Percentiles rank a stretch among this genome's conserved stretches.
Conservation (phyloP, 2,113 vertebrate genomes). For the Leptocoma aspasia region DNA sequence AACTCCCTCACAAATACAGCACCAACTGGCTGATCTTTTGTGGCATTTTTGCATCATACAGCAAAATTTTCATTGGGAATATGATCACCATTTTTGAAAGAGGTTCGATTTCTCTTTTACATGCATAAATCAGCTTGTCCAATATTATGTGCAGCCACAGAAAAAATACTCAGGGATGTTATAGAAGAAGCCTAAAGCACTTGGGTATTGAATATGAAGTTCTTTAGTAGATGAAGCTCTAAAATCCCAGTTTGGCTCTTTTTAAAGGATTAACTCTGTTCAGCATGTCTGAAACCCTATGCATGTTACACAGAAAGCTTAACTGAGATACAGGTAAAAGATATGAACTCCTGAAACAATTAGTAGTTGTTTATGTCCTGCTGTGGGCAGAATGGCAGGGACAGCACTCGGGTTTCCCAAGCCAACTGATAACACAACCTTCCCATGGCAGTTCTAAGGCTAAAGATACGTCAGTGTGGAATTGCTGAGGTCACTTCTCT, state of each 20-base stretch:
- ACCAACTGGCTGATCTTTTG: background rate
- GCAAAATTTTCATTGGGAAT: background rate
- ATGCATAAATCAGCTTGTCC: background rate
- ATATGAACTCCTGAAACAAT: background rate
- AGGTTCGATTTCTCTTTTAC: background rate
- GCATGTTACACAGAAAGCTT: background rate
- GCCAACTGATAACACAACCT: conserved; percentile 49
- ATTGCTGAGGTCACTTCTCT: conserved; percentile 61
- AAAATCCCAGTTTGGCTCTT: background rate
- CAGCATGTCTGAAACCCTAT: background rate
- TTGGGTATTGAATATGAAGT: background rate
- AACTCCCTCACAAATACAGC: background rate
- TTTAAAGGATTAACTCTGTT: background rate
- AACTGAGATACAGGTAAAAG: background rate
- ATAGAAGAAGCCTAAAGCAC: background rate
- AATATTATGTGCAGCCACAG: background rate
- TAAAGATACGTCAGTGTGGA: conserved; percentile 7
- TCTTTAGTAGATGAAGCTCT: background rate
- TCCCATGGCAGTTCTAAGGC: conserved; percentile 48
- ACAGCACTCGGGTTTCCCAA: conserved; percentile 21
- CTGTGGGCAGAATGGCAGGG: conserved; percentile 2
- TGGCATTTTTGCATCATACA: background rate
- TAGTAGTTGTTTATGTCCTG: conserved; percentile 39
- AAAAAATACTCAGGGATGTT: background rate
- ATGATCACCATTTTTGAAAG: background rate